These are phyloP conservation scores for Labrus mixtus DNA, from an alignment of 2,113 vertebrate genomes.

Conservation along the genomic window DNA sequence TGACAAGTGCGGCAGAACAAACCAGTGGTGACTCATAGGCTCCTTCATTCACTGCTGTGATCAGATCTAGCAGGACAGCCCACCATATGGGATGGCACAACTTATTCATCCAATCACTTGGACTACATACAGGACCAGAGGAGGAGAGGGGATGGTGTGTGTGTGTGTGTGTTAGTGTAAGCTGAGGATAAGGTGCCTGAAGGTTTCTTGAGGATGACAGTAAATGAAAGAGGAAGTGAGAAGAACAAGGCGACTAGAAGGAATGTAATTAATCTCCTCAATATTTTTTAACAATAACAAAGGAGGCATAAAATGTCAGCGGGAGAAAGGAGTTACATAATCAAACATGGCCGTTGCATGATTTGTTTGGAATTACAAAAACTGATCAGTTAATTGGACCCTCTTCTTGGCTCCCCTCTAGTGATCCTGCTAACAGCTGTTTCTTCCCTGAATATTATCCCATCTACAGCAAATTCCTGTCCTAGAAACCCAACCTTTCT, in stretches of 20 bases:
- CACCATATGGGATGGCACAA: slow-evolving; percentile 86
- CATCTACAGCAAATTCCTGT: slow-evolving; percentile 41
- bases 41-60: slow-evolving; percentile 79
- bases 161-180: slow-evolving; percentile 20
- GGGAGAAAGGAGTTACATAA: neutral
- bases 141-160: slow-evolving; percentile 48
- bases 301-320: neutral
- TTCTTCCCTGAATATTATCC: slow-evolving; percentile 20
- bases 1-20: slow-evolving; percentile 82
- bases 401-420: slow-evolving; percentile 10
- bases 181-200: slow-evolving; percentile 46
- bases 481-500: slow-evolving; percentile 24
- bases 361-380: slow-evolving; percentile 40
- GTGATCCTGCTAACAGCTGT: slow-evolving; percentile 28
- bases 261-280: slow-evolving; percentile 44
- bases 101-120: slow-evolving; percentile 82
- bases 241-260: slow-evolving; percentile 38
- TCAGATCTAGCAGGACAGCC: slow-evolving; percentile 82
- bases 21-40: slow-evolving; percentile 76
- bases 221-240: slow-evolving; percentile 61
- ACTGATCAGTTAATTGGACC: slow-evolving; percentile 23
- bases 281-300: slow-evolving; percentile 33
- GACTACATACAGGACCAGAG: slow-evolving; percentile 72
- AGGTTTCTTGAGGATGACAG: slow-evolving; percentile 52
- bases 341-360: slow-evolving; percentile 14